Evolutionary conservation across 2,113 vertebrate species (phyloP), one percentile per base, ranked within the genome.

Genomic region (Eulacestoma nigropectus): DNA sequence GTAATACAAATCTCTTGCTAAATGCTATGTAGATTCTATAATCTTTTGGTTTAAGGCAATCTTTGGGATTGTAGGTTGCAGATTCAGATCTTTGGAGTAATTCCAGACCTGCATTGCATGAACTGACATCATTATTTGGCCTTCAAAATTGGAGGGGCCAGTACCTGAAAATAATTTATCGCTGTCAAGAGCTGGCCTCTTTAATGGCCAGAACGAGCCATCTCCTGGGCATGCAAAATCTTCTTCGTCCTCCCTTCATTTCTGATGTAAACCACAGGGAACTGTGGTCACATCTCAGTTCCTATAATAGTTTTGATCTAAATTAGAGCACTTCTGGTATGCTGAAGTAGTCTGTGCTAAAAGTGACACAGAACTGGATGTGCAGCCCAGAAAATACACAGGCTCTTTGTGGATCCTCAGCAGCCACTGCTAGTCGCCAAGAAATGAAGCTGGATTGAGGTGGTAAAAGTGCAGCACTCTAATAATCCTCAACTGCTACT

Each of bases 1-100:
- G 84, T 57, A 90, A 59, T 74, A 46, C 53, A 81, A 90, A 90
- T 89, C 91, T 94, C 70, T 83, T 90, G 85, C 74, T 94, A 75
- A 84, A 89, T 92, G 47, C 74, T 56, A 6, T 42, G 76, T 75
- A 88, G 35, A 64, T 44, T 90, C 60, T 90, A 23, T 46, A 49
- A 81, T 89, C 67, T 22, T 64, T 27, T 46, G 55, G 56, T 88
- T 95, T 73, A 53, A 83, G 77, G 78, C 73, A 52, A 10, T 89
- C 41, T 83, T 39, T 75, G 73, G 72, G 65, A 75, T 72, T 94
- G 57, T 57, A 79, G 67, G 26, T 68, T 89, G 53, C 67, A 84
- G 69, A 62, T 80, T 90, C 33, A 72, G 20, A 86, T 93, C 60
- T 87, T n/a, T 94, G 88, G 94, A 89, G 44, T 82, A 57, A 30